Conservation (phyloP, 2,888 invertebrate species). For the Ypsolopha scabrella region DNA sequence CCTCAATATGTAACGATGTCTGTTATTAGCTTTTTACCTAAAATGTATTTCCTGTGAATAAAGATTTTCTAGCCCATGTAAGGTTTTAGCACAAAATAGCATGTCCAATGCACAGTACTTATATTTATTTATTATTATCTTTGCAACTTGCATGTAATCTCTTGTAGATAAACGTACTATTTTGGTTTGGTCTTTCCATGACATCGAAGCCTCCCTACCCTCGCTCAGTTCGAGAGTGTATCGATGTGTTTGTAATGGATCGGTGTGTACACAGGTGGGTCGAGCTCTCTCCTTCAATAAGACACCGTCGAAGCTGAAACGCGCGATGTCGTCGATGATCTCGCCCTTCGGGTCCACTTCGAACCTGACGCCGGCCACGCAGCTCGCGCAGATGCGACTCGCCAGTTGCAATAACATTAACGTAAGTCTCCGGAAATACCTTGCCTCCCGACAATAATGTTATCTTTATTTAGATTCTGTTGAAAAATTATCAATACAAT, state of each 20-base stretch:
- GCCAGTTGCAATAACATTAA: constrained; percentile 90
- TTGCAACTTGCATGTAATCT: too few relatives aligned
- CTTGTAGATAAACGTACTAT: too few relatives aligned
- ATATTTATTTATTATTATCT: too few relatives aligned
- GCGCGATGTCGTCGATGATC: constrained; percentile 96
- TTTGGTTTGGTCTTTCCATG: too few relatives aligned
- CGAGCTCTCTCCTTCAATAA: constrained; percentile 96
- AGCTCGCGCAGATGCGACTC: constrained; percentile 86
- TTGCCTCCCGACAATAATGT: too few relatives aligned
- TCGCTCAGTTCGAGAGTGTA: too few relatives aligned
- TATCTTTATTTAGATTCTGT: background rate
- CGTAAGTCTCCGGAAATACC: constrained; percentile 76
- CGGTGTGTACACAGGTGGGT: constrained; percentile 72
- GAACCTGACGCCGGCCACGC: constrained; percentile 85
- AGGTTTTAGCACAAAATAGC: too few relatives aligned
- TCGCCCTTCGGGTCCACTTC: constrained; percentile 89
- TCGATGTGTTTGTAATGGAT: background rate
- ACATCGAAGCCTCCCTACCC: too few relatives aligned
- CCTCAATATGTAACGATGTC: background rate
- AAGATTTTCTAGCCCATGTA: too few relatives aligned
- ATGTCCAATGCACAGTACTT: too few relatives aligned
- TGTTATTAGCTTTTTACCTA: too few relatives aligned
- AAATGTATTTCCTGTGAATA: too few relatives aligned
- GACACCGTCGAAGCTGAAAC: constrained; percentile 92
- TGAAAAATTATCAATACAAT: background rate